phyloP scores from a whole-genome alignment of 2,113 vertebrate genomes.

The Chaenogobius annularis region DNA sequence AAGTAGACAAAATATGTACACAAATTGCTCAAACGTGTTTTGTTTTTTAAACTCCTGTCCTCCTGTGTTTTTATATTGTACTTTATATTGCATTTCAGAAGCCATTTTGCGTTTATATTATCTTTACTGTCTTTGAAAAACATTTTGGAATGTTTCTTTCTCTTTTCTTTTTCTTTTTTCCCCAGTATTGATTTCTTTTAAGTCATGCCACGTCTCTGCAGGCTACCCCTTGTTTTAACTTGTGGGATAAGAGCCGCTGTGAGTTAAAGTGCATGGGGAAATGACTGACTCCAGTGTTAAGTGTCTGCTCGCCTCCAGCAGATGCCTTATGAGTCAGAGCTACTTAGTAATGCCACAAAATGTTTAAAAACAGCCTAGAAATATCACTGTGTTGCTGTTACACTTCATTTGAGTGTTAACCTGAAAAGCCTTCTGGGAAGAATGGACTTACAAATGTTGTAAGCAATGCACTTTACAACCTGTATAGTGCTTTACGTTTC shows the following conservation, averaged over 20 bases:
- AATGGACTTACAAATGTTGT: neutral
- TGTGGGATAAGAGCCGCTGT: neutral
- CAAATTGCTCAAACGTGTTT: no score
- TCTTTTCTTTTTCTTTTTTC: neutral
- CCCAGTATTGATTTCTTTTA: neutral
- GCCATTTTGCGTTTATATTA: no score
- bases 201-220: neutral
- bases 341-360: slow-evolving; percentile 21
- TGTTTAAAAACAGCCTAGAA: neutral
- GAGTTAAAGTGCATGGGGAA: neutral
- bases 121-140: no score
- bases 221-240: neutral
- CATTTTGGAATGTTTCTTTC: no score
- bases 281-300: slow-evolving; percentile 9
- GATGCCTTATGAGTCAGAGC: slow-evolving; percentile 52
- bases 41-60: no score
- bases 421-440: slow-evolving; percentile 12
- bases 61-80: no score
- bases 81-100: no score
- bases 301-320: slow-evolving; percentile 20
- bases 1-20: no score
- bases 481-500: neutral
- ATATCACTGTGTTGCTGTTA: slow-evolving; percentile 23
- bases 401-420: slow-evolving; percentile 28
- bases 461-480: neutral